Base-by-base conservation (phyloP, 1,140 invertebrate species). In the Dolichoris vasculosae region DNA sequence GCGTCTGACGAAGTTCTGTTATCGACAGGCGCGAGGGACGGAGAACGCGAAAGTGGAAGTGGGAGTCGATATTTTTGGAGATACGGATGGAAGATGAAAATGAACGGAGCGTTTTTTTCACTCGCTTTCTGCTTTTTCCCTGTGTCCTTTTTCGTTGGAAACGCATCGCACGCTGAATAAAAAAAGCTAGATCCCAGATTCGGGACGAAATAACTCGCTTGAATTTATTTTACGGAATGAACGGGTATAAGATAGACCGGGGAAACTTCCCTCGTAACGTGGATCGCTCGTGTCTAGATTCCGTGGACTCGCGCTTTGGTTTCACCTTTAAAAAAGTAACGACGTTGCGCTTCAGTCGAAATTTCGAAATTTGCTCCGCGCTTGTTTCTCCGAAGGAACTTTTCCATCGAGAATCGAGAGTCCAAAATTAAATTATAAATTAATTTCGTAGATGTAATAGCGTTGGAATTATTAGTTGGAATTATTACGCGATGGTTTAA, bases 1-100 rank as follows among this genome's bases (percentile, higher is more conserved):
- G 0, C 8, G 79, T 48, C 43, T 78, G 26, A 71, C 40, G 35
- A 76, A 86, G 63, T 64, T 82, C 67, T 75, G 48, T 15, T 75
- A 82, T 82, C 43, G 69, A 82, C 35, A 75, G 48, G 69, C 38
- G 35, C 71, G 75, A 75, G 48, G 69, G 69, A 59, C 13, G 80
- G 20, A 51, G 32, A 32, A 64, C 30, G 30, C n/a, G 40, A 6
- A 8, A 82, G 46, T 55, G 17, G 6, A n/a, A n/a, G n/a, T n/a
- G n/a, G n/a, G n/a, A 51, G 51, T 30, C 26, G 48, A 76, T 76
- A 83, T 83, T 83, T 76, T 83, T 48, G 13, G 23, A 43, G 38
- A 63, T 23, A 15, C 48, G 30, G 64, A 69, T 30, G 79, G 46
- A 46, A 59, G 48, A 48, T 75, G 46, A 71, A 73, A 82, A 82